These are phyloP conservation scores for Rosalia funebris DNA, from an alignment of 2,888 invertebrate genomes.

Conservation along the genomic window DNA sequence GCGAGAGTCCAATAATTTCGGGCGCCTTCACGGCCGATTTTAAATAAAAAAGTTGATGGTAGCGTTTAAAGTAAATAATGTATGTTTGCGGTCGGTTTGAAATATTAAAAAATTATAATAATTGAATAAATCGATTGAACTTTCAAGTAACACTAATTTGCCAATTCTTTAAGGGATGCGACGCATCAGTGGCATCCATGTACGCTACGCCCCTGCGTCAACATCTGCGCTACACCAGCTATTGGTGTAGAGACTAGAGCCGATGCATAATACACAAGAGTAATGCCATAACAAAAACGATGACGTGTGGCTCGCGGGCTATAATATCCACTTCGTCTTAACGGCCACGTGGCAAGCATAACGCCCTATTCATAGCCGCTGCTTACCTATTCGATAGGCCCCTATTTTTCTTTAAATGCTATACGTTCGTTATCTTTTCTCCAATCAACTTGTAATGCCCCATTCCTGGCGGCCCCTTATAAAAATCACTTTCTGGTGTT, in stretches of 20 bases:
- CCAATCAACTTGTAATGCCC: conserved; percentile 32
- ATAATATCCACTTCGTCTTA: conserved; percentile 54
- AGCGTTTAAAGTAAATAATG: too few species aligned
- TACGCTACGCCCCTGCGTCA: conserved; percentile 9
- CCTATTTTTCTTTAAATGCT: conserved; percentile 39
- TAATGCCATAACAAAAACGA: conserved; percentile 50
- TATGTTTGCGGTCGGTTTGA: too few species aligned
- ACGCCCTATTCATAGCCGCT: conserved; percentile 52
- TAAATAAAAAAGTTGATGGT: too few species aligned
- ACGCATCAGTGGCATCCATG: too few species aligned
- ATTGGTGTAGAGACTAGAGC: too few species aligned
- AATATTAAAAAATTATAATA: too few species aligned
- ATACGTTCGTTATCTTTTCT: conserved; percentile 31
- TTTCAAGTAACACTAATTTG: too few species aligned
- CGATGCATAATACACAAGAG: too few species aligned
- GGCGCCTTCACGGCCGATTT: too few species aligned
- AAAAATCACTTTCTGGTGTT: conserved; percentile 27
- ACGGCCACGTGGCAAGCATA: conserved; percentile 52
- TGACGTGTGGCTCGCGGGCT: conserved; percentile 48
- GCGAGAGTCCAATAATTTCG: too few species aligned
- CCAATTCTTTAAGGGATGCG: too few species aligned
- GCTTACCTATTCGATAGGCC: conserved; percentile 51
- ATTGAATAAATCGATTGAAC: too few species aligned
- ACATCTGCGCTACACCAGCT: conserved; percentile 47
- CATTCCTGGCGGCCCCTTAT: conserved; percentile 9